These are phyloP conservation scores for Pseudococcus longispinus DNA, from an alignment of 2,888 invertebrate genomes.

Conservation along the genomic window DNA sequence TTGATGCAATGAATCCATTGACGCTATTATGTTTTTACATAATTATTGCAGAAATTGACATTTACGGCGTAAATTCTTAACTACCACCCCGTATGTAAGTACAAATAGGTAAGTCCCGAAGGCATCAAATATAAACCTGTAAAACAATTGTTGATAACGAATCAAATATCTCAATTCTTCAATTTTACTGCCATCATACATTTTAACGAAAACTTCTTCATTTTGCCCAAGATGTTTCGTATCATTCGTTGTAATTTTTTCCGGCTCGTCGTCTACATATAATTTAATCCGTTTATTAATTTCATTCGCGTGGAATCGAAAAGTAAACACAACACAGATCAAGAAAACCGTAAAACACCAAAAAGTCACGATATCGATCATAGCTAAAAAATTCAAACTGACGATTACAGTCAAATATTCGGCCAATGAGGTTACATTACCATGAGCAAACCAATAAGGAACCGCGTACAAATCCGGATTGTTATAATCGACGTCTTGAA, in stretches of 20 bases:
- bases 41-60: too few relatives aligned
- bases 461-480: background rate
- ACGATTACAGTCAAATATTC: conserved; percentile 3
- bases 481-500: conserved; percentile 11
- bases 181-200: background rate
- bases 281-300: background rate
- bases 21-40: too few relatives aligned
- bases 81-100: background rate
- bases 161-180: conserved; percentile 3
- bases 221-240: too few relatives aligned
- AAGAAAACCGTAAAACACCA: conserved; percentile 20
- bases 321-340: background rate
- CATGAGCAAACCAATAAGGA: conserved; percentile 29
- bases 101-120: background rate
- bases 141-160: background rate
- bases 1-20: too few relatives aligned
- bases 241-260: background rate
- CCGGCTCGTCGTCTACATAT: background rate
- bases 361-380: conserved; percentile 21
- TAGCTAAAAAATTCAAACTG: background rate
- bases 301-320: background rate
- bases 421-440: background rate
- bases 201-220: background rate
- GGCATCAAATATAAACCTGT: background rate
- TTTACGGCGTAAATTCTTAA: too few relatives aligned